Conservation (phyloP, 2,797 vertebrate species). For the Champsocephalus gunnari region DNA sequence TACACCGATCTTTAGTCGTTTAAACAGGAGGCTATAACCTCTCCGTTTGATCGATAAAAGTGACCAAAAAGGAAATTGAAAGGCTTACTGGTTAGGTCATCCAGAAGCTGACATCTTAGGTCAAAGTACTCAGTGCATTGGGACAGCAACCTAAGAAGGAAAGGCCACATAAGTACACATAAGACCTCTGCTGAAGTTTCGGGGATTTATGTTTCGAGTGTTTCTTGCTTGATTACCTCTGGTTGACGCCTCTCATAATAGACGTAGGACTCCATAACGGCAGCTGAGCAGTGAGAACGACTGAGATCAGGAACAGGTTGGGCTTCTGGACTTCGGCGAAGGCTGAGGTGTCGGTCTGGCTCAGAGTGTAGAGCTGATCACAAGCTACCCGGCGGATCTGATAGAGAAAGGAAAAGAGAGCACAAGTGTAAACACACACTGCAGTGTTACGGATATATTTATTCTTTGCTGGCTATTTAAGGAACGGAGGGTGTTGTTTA, state of each 20-base stretch:
- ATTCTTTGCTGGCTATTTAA: not conserved
- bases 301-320: constrained; percentile 94
- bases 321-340: constrained; percentile 96
- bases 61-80: not conserved
- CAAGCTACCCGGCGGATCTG: constrained; percentile 98
- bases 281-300: constrained; percentile 95
- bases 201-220: not conserved
- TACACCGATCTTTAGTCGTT: not conserved
- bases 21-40: not conserved
- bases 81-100: constrained; percentile 96
- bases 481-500: constrained; percentile 67
- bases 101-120: constrained; percentile 94
- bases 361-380: constrained; percentile 97
- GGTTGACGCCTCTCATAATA: constrained; percentile 98
- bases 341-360: constrained; percentile 94
- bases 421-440: not conserved
- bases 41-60: not conserved
- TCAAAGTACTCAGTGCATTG: constrained; percentile 99
- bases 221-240: constrained; percentile 86
- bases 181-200: not conserved
- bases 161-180: constrained; percentile 1
- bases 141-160: constrained; percentile 89
- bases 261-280: constrained; percentile 98
- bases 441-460: not conserved
- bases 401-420: not conserved